These are phyloP conservation scores for Arenaria interpres DNA, from an alignment of 2,113 vertebrate genomes.

Conservation along the genomic window DNA sequence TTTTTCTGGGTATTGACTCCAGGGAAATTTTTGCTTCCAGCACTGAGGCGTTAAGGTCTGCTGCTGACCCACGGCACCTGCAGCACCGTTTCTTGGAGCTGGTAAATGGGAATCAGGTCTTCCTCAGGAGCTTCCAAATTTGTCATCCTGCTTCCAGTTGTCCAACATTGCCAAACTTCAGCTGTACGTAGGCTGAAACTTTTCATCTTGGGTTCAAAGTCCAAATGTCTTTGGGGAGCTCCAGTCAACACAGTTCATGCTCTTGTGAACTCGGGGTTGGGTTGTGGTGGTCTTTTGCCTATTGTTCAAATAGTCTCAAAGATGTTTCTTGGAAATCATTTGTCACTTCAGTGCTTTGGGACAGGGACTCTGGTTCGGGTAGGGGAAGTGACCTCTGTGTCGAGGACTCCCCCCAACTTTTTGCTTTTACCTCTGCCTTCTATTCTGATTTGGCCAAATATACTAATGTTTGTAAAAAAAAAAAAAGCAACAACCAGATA, in stretches of 20 bases:
- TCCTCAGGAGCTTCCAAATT: neutral
- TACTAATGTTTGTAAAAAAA: neutral
- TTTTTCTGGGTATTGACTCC: neutral
- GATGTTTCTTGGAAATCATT: neutral
- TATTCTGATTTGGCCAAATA: slow-evolving; percentile 18
- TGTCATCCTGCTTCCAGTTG: neutral
- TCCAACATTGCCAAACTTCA: neutral
- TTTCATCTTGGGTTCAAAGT: neutral
- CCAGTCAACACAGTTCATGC: neutral
- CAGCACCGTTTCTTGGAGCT: neutral
- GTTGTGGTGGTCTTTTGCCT: neutral
- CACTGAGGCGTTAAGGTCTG: neutral
- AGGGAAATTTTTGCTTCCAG: neutral
- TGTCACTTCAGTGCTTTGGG: neutral
- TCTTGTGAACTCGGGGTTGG: neutral
- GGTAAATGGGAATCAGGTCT: neutral
- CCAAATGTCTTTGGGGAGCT: neutral
- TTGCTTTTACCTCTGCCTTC: neutral
- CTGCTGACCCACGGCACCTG: neutral
- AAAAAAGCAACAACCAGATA: too few relatives aligned
- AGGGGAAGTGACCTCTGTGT: neutral
- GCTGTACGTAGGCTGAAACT: neutral
- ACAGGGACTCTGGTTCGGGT: neutral
- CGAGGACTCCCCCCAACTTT: neutral
- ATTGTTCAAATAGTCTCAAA: neutral